Base-by-base conservation (phyloP, 2,113 vertebrate species). In the Choloepus hoffmanni region DNA sequence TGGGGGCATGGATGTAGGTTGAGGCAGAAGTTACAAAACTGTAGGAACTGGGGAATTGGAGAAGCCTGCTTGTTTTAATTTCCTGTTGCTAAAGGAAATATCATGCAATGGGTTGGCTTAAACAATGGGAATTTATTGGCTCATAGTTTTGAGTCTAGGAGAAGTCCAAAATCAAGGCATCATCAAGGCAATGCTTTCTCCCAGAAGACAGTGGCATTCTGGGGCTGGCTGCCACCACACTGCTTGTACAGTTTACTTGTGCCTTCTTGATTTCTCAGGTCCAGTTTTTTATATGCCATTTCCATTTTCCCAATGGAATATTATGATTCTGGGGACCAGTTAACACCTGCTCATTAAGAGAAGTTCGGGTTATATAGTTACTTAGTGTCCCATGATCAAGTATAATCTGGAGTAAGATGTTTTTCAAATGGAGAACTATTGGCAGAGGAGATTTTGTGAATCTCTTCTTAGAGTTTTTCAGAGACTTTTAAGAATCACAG, bases 361-460 rank as follows among this genome's bases (percentile, higher is more conserved):
- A 65, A 63, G 4, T 36, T 63, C 16, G 68, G 45, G 5, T 10
- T 3, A 2, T 24, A 28, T 14, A 77, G 72, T 76, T 12, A 48
- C 48, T 94, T 60, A 53, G 36, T 9, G 36, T 60, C 24, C 72
- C 9, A 3, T 21, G 0, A 18, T 50, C 84, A 81, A 24, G 18
- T 14, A 40, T 48, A 67, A 77, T 40, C 40, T 58, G 48, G 55
- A 58, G 19, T 58, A 48, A 84, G 33, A 36, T 62, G 30, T 24
- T 70, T 90, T 94, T 68, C 53, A 70, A 76, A 40, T 40, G 48
- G 70, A 58, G 23, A 89, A 58, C 74, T 82, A 28, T 89, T 83
- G 28, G 11, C 78, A 74, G 55, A 58, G 73, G 78, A 74, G 45
- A 68, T 70, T 58, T 7, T 78, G 30, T 86, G 18, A 70, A 23